A percentile compares a stretch with the other conserved stretches of the same genome.
Evolutionary conservation across 2,797 vertebrate genomes (phyloP).

Genomic region (Mormyrops boulengeri): DNA sequence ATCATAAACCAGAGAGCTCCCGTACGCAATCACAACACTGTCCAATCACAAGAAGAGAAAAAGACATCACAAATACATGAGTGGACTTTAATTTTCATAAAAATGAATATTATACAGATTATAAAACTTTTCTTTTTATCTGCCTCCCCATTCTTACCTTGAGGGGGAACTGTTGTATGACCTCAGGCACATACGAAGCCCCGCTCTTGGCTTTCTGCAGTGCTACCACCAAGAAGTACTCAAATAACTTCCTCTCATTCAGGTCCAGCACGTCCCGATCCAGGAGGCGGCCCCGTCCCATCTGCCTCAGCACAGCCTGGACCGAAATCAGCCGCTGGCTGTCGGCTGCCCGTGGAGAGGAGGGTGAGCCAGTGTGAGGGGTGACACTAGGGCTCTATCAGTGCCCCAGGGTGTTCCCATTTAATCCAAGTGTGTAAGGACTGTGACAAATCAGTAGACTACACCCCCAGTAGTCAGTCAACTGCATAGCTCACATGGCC

Average conservation of each 20-base stretch:
- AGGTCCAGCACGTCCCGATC: constrained; percentile 63
- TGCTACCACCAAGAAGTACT: constrained; percentile 81
- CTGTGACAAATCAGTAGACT: not conserved
- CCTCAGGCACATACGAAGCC: constrained; percentile 68
- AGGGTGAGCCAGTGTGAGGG: not conserved
- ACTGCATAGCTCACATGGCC: not conserved
- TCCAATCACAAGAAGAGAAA: not conserved
- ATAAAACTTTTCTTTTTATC: not conserved
- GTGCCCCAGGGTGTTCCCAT: not conserved
- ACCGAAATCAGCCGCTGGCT: constrained; percentile 68
- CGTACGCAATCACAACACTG: not conserved
- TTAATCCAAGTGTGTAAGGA: not conserved
- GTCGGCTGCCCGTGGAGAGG: constrained; percentile 45
- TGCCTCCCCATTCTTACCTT: constrained; percentile 57
- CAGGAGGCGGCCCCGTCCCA: constrained; percentile 50
- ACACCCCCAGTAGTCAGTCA: not conserved
- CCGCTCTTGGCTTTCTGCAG: constrained; percentile 76
- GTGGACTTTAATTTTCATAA: not conserved
- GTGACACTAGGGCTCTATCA: not conserved
- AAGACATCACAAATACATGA: not conserved
- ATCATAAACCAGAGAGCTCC: not conserved
- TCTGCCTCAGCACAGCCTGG: constrained; percentile 65
- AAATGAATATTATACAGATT: not conserved
- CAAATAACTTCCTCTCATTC: constrained; percentile 77
- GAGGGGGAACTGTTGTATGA: constrained; percentile 80